Evolutionary conservation across 1,140 invertebrate genomes (phyloP), one percentile per base, ranked within the genome.

Genomic region (Aphidius gifuensis): DNA sequence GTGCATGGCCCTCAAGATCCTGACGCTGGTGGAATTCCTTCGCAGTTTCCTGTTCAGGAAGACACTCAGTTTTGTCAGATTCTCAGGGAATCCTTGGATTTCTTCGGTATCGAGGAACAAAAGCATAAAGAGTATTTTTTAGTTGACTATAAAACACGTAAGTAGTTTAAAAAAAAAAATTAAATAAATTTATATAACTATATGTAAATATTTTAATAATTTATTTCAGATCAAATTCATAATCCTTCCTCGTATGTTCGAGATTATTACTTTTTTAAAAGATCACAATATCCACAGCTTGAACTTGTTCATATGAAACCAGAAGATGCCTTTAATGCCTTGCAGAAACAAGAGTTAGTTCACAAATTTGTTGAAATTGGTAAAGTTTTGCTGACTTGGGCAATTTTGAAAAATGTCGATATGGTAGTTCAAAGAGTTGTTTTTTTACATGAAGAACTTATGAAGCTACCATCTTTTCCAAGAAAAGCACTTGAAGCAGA

Each of bases 261-360:
- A 54, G 98, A 99, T 74, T 94, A 96, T 77, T 99, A 99, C 78
- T 99, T 99, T 79, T 99, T 99, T 81, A 97, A 98, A 75, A 86
- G 98, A 23, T 97, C 96, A 0, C 96, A 98, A 75, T 99, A 99
- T 80, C 97, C 98, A 0, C 96, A 99, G 79, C 82, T 99, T 42
- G 91, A 93, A 66, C 81, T 99, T n/a, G 89, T 97, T 11, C 89
- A 96, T 64, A 94, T 99, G 92, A 88, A 94, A 71, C 90, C 93
- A 0, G 89, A 93, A 40, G 90, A 93, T 66, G 97, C 97, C 0
- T 94, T 93, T 71, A 87, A 92, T 71, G 94, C 93, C 8, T 77
- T 99, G 9, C 96, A 99, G 76, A 88, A 89, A 68, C 93, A 98
- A 75, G 94, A 97, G 69, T 84, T 99, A 46, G 85, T 91, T 49